phyloP scores from a whole-genome alignment of 2,888 invertebrate species.

The Acronicta psi region DNA sequence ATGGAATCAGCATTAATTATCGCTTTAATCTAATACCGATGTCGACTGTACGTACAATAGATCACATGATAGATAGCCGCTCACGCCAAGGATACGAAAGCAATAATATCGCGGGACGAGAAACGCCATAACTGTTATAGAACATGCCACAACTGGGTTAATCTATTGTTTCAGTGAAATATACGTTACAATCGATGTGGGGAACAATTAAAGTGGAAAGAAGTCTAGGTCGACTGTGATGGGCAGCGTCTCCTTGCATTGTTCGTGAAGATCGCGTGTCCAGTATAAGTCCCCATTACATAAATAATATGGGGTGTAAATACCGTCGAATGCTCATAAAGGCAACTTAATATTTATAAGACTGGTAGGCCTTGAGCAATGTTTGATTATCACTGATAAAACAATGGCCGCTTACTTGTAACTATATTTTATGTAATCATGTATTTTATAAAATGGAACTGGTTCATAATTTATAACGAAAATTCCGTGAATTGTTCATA shows the following conservation, averaged over 20 bases:
- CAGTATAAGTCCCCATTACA: constrained; percentile 86
- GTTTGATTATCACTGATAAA: constrained; percentile 66
- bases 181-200: constrained; percentile 77
- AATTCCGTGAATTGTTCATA: constrained; percentile 57
- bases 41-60: constrained; percentile 86
- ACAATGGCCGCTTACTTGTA: constrained; percentile 64
- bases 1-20: constrained; percentile 89
- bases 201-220: constrained; percentile 83
- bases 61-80: constrained; percentile 87
- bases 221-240: constrained; percentile 83
- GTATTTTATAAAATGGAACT: constrained; percentile 49
- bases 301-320: constrained; percentile 84
- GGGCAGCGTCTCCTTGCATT: constrained; percentile 85
- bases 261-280: constrained; percentile 84
- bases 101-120: constrained; percentile 72
- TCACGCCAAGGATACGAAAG: constrained; percentile 86
- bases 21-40: constrained; percentile 87
- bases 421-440: constrained; percentile 58
- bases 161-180: constrained; percentile 84
- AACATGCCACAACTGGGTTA: constrained; percentile 78
- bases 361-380: constrained; percentile 72
- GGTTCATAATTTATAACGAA: constrained; percentile 37
- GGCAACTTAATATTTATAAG: constrained; percentile 75
- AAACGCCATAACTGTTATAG: constrained; percentile 71
- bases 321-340: constrained; percentile 70